Percentiles rank a stretch among this genome's conserved stretches.
Evolutionary conservation across 2,888 invertebrate species (phyloP).

Genomic region (Rhagonycha fulva): DNA sequence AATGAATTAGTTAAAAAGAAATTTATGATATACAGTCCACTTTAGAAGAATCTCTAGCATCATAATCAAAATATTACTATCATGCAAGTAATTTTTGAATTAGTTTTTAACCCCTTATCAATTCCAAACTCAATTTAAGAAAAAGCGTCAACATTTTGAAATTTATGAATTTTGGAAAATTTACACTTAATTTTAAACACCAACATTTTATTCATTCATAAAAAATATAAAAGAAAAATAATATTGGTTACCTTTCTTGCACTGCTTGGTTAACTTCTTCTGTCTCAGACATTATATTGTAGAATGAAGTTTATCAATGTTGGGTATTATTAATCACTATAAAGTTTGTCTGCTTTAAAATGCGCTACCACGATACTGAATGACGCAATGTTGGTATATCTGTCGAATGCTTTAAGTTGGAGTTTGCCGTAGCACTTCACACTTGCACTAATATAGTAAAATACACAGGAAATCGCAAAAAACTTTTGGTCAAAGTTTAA

Average conservation of each 20-base stretch:
- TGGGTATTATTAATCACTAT: background rate
- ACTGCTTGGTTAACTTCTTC: background rate
- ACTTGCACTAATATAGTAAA: background rate
- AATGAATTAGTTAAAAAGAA: too few species aligned
- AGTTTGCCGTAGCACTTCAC: background rate
- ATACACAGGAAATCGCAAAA: background rate
- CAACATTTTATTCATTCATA: background rate
- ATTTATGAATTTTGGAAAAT: too few species aligned
- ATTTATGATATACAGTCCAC: too few species aligned
- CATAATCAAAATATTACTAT: too few species aligned
- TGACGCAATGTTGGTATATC: background rate
- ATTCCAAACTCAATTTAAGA: too few species aligned
- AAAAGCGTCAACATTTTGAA: too few species aligned
- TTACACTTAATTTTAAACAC: too few species aligned
- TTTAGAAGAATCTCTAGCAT: too few species aligned
- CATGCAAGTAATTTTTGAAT: too few species aligned
- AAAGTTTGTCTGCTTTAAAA: background rate
- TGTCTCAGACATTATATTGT: background rate
- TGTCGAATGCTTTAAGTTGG: background rate
- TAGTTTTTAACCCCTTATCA: too few species aligned
- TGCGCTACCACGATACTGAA: background rate
- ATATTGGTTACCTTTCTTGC: background rate
- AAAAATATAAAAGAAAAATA: background rate
- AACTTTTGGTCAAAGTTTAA: background rate
- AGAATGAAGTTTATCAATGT: background rate